Evolutionary conservation across 1,140 invertebrate species (phyloP), one percentile per base, ranked within the genome.

Genomic region (Drusus annulatus): DNA sequence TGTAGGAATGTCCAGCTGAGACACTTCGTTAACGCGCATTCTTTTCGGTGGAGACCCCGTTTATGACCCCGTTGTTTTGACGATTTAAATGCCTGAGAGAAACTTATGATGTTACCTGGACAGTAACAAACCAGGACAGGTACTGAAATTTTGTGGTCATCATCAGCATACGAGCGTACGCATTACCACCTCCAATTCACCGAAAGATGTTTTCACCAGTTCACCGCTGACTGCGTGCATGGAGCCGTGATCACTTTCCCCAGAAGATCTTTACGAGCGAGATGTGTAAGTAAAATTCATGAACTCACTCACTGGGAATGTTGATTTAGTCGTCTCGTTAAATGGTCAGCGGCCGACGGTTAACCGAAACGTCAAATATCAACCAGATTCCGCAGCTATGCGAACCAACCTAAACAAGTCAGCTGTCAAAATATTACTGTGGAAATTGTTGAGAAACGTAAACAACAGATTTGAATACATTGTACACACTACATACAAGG

Each of bases 61-160:
- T 25, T 3, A 52, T 75, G 71, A 75, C 77, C 63, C 62, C 65
- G 65, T 36, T 65, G 52, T 52, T n/a, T 58, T 5, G 2, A 45
- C 51, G 15, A 63, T 58, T 65, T 54, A 23, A 23, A 54, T 50
- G 65, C 50, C 50, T 21, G 50, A 23, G 50, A 45, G 28, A 62
- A 71, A 79, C 54, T 25, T 23, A 79, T 19, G 54, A 79, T 60
- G 25, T 15, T 71, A 45, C 13, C 36, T 60, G n/a, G 51, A 52
- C 62, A 75, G 71, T 58, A 58, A 56, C 52, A n/a, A 45, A 58
- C 25, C 52, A 21, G 19, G 69, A 75, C 60, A 51, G 36, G 69
- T 74, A 69, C 58, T 56, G 45, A 75, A 74, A 74, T 25, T 79
- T 51, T 17, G 78, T 74, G 78, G 68, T 75, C 78, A 79, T 79